Percentiles rank a stretch among this genome's conserved stretches.
phyloP scores from a whole-genome alignment of 2,888 invertebrate species.

The Vesta saturnalis region DNA sequence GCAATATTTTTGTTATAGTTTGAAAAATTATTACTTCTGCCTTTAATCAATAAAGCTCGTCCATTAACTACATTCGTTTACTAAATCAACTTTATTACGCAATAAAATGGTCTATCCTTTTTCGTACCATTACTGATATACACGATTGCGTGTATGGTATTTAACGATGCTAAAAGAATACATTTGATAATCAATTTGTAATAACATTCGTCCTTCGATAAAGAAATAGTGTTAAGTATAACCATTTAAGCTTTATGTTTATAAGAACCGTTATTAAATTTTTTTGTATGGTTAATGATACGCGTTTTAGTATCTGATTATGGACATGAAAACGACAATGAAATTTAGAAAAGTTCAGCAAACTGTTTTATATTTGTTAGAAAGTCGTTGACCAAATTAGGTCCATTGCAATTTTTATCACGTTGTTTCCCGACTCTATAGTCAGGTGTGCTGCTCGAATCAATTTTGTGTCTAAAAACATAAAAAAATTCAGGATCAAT shows the following conservation, averaged over 20 bases:
- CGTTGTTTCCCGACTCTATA: too few relatives aligned
- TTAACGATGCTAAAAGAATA: not conserved
- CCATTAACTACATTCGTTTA: not conserved
- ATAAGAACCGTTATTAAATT: too few relatives aligned
- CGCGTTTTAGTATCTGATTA: too few relatives aligned
- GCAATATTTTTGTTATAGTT: not conserved
- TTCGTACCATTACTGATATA: not conserved
- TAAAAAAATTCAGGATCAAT: too few relatives aligned
- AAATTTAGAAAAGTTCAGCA: too few relatives aligned
- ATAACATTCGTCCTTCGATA: not conserved
- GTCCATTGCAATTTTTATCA: not conserved
- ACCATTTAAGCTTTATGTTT: too few relatives aligned
- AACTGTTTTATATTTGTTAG: too few relatives aligned
- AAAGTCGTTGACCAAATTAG: not conserved
- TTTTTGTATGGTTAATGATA: too few relatives aligned
- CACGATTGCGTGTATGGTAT: not conserved
- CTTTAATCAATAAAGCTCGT: not conserved
- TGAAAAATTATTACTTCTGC: not conserved
- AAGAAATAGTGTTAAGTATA: not conserved
- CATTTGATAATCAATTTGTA: not conserved
- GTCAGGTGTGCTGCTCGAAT: not conserved
- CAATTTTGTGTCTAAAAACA: not conserved
- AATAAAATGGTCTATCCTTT: not conserved
- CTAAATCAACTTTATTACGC: not conserved
- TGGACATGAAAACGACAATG: too few relatives aligned